Base-by-base conservation (phyloP, 1,140 invertebrate genomes). In the Drosophila kohkoa region DNA sequence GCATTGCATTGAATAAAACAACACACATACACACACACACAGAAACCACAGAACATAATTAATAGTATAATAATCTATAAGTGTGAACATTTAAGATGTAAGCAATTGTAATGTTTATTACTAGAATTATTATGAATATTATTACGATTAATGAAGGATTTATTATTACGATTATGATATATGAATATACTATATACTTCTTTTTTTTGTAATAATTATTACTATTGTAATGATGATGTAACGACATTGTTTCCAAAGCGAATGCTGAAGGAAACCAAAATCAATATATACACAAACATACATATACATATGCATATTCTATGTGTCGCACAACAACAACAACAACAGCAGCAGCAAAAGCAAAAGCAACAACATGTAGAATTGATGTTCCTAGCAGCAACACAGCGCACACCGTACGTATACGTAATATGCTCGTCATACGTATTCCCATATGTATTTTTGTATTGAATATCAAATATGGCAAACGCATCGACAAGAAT, bases 361-460 rank as follows among this genome's bases (percentile, higher is more conserved):
- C 25, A 51, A 51, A 13, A 62, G 49, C 13, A 49, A 41, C 25
- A 63, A 46, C 13, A 65, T 51, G 62, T 79, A 76, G 64, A 77
- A 85, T 81, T 64, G 74, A 85, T 85, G 82, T 85, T 85, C 82
- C 82, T 85, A 85, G 81, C 70, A 71, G 81, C 67, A 73, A 73
- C 49, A 25, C 55, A 67, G 46, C 70, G 64, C 70, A 65, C 65
- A 76, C 60, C 60, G 63, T 32, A 58, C 49, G 28, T 25, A 72
- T 51, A 51, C 35, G 10, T 43, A 38, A 64, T 55, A 67, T 30
- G 49, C 59, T 52, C 70, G 63, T 64, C 57, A 54, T 58, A 49
- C 59, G 35, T 45, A 66, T 62, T 49, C 43, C 46, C 54, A 77
- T 38, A 38, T 80, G 68, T 83, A 76, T 62, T 64, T 68, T 77